Base-by-base conservation (phyloP, 2,888 invertebrate genomes). In the Axea sp. region DNA sequence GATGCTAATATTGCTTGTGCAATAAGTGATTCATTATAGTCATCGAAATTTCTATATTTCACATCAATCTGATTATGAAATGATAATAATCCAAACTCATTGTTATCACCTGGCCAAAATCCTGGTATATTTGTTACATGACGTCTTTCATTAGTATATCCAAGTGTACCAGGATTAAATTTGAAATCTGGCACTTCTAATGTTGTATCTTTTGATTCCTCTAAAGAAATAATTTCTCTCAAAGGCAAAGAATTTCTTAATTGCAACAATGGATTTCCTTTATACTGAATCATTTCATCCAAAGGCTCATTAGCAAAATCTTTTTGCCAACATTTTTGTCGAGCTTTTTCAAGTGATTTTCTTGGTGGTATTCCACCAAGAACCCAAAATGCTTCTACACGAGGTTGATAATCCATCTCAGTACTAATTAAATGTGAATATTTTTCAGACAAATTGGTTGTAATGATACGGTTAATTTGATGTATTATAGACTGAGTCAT, bases 381-480 rank as follows among this genome's bases (percentile, higher is more conserved):
- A 82, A 91, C 91, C 97, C 97, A 98, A 87, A 94, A 95, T 15
- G 96, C 93, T 89, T 96, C 95, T 78, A 95, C 90, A 11, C 95
- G 90, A 1, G 97, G 94, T 73, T 94, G 90, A 80, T 91, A 89
- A 85, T 96, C 96, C 22, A 94, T 86, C 89, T 93, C 91, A 51
- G 90, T 85, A 57, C 91, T 89, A 24, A 90, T 80, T 77, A 95
- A 89, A 88, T 95, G 93, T 0, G 90, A 86, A 74, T 89, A 88
- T 77, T 91, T 90, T 7, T 89, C 88, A 3, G 90, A 87, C 2
- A 95, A 86, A 76, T 90, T 89, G 75, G 91, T 91, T 11, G 91
- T 85, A 1, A 95, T 87, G 1, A 91, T 89, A 81, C 94, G 90
- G 84, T 95, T 94, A 1, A 95, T 89, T 86, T 93, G 93, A 77